Base-by-base conservation (phyloP, 2,888 invertebrate species). In the Sympetrum striolatum region DNA sequence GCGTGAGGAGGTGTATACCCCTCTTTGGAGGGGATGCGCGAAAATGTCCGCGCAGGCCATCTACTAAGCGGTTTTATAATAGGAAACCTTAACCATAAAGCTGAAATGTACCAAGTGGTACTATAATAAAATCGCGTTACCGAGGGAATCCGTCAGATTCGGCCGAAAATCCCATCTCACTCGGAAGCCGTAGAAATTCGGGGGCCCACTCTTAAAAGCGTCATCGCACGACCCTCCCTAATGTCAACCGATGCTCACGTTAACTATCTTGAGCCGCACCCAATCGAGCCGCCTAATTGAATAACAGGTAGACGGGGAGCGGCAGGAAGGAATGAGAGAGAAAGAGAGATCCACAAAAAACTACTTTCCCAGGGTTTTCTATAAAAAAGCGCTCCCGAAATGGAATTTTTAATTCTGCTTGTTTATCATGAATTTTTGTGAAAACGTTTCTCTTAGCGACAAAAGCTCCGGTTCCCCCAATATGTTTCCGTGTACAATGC, bases 401-500 rank as follows among this genome's bases (percentile, higher is more conserved):
- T 86, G 86, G 86, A 86, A 86, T 86, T 86, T 86, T 86, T 86
- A 86, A 86, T 86, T 60, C 58, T 60, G 86, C 86, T 86, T 86
- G 86, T 86, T 86, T 53, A 60, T 86, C 86, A 60, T 86, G 86
- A 86, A 86, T 86, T 86, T 86, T 86, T 60, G 86, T 86, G 86
- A 86, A 86, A 58, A 60, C 48, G 58, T 44, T 86, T 35, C 86
- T 60, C 60, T 86, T 58, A 35, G 86, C 35, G 86, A 86, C 86
- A 86, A 86, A 86, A 86, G 60, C 86, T 37, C 35, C 37, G 53
- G 58, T 60, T 58, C 86, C 31, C 60, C 37, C 86, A 37, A 86
- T 25, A 60, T 60, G 86, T 86, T 31, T 18, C 86, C 48, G 48
- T 35, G 86, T 31, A 86, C 86, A 53, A 82, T 82, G 22, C 44